Base-by-base conservation (phyloP, 2,888 invertebrate species). In the Unio delphinus region DNA sequence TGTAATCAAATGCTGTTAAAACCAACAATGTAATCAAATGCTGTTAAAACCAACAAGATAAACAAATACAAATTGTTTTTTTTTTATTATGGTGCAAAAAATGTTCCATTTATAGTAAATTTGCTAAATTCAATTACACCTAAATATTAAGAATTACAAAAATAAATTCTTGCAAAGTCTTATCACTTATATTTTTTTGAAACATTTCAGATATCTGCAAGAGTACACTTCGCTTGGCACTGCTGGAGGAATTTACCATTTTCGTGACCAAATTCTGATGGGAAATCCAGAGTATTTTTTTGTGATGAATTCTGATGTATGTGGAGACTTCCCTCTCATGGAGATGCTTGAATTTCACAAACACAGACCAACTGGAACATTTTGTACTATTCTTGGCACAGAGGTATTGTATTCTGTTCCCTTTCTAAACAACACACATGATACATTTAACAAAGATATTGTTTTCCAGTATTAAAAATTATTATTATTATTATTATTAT, bases 231-330 rank as follows among this genome's bases (percentile, higher is more conserved):
- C 97, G 0, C 91, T 99, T 1, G 99, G 99, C 8, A 99, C 99
- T 0, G 99, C 96, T 0, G 99, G 99, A 54, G 98, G 98, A 30
- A 93, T 99, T 85, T 97, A 96, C 90, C 98, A 98, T 90, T 99
- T 99, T 90, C 93, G 98, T 55, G 98, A 99, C 90, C 97, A 98
- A 90, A 96, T 99, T 76, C 92, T 96, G 55, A 94, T 94, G 1
- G 92, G 98, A 8, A 94, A 94, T 88, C 96, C 97, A 0, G 93
- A 94, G 61, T 95, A 94, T 0, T 96, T 99, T 90, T 98, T 99
- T 89, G 93, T 99, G 7, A 93, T 99, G 84, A 99, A 99, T 88
- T 98, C 98, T 8, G 99, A 99, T 91, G 97, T 99, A 0, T 99
- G 99, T 89, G 95, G 97, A 0, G 97, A 99, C 90, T 98, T 99